These are phyloP conservation scores for Ctenosaura bakeri DNA, from an alignment of 2,797 vertebrate species.

Conservation along the genomic window DNA sequence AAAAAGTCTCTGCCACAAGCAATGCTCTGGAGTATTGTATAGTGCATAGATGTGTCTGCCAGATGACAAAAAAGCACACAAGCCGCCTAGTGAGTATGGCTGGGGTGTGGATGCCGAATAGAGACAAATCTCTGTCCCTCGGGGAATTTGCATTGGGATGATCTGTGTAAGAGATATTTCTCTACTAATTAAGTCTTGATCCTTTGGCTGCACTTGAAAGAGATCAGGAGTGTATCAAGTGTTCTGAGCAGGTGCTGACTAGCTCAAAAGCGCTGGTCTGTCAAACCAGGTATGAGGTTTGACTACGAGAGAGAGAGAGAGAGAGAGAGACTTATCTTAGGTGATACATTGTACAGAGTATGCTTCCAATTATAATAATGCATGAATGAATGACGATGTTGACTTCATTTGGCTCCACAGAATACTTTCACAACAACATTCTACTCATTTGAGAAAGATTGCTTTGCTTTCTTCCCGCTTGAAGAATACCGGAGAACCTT, in stretches of 20 bases:
- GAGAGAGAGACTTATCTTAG: constrained; percentile 46
- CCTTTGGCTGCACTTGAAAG: constrained; percentile 93
- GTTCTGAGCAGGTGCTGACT: constrained; percentile 90
- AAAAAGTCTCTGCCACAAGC: constrained; percentile 47
- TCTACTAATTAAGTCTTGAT: constrained; percentile 90
- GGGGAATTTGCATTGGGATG: constrained; percentile 77
- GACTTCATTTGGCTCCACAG: constrained; percentile 53
- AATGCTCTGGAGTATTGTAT: constrained; percentile 8
- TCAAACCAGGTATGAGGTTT: constrained; percentile 76
- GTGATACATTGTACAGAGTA: constrained; percentile 53
- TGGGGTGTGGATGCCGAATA: constrained; percentile 77
- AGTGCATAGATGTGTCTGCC: constrained; percentile 67
- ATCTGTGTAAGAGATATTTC: constrained; percentile 79
- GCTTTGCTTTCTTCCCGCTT: neutral
- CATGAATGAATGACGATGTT: constrained; percentile 63
- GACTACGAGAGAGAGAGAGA: constrained; percentile 47
- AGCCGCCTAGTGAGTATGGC: constrained; percentile 68
- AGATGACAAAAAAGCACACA: constrained; percentile 66
- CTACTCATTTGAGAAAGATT: constrained; percentile 44
- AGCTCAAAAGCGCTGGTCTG: constrained; percentile 78
- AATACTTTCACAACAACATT: constrained; percentile 31
- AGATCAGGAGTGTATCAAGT: constrained; percentile 80
- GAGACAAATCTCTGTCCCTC: constrained; percentile 80
- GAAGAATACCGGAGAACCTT: constrained; percentile 38
- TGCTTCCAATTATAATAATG: constrained; percentile 59